These are phyloP conservation scores for Drosophila kikkawai DNA, from an alignment of 1,140 invertebrate genomes.

Conservation along the genomic window DNA sequence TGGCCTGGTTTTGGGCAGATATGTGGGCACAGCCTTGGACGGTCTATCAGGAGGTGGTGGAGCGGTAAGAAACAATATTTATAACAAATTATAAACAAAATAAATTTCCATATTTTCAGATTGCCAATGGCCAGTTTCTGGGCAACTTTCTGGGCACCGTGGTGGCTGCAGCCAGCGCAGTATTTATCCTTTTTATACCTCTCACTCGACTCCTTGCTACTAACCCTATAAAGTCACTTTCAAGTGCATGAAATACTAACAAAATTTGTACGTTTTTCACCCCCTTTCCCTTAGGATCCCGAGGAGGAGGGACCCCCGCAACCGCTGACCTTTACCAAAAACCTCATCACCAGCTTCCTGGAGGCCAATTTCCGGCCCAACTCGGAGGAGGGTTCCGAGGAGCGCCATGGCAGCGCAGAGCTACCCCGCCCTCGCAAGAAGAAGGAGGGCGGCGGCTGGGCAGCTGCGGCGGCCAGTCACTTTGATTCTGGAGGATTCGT, in stretches of 20 bases:
- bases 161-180: slow-evolving; percentile 82
- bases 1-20: slow-evolving; percentile 85
- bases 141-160: slow-evolving; percentile 84
- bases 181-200: slow-evolving; percentile 64
- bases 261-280: neutral
- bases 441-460: slow-evolving; percentile 38
- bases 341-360: slow-evolving; percentile 68
- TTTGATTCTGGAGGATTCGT: slow-evolving; percentile 79
- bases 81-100: too few relatives aligned
- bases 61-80: slow-evolving; percentile 78
- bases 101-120: slow-evolving; percentile 30
- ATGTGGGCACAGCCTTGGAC: slow-evolving; percentile 85
- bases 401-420: slow-evolving; percentile 59
- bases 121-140: slow-evolving; percentile 85
- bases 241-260: too few relatives aligned
- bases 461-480: slow-evolving; percentile 19
- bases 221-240: slow-evolving; percentile 13
- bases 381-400: slow-evolving; percentile 49
- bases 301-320: slow-evolving; percentile 80
- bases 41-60: slow-evolving; percentile 86
- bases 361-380: slow-evolving; percentile 69
- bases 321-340: slow-evolving; percentile 73
- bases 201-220: slow-evolving; percentile 19
- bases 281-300: slow-evolving; percentile 63
- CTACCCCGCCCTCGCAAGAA: slow-evolving; percentile 31